phyloP scores from a whole-genome alignment of 1,140 invertebrate genomes.

The Eufriesea mexicana region DNA sequence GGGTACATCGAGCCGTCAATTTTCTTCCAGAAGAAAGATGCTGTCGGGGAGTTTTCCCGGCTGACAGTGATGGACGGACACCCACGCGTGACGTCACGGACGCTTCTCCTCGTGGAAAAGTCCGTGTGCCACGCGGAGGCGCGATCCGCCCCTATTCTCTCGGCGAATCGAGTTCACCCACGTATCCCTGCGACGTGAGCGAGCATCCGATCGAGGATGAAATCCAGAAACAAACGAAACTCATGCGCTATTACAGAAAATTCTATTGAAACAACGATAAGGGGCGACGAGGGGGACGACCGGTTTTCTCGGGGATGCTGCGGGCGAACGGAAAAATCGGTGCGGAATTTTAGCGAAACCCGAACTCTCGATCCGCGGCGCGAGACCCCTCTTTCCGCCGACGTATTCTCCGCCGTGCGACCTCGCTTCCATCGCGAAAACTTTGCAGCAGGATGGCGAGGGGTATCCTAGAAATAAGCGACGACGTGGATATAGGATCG shows the following conservation, averaged over 20 bases:
- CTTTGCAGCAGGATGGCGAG: not conserved
- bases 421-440: not conserved
- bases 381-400: not conserved
- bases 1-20: slow-evolving; percentile 4
- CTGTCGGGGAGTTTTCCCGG: not conserved
- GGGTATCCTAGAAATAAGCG: slow-evolving; percentile 53
- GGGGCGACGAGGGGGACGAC: too few relatives aligned
- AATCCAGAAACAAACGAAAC: too few relatives aligned
- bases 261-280: too few relatives aligned
- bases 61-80: slow-evolving; percentile 70
- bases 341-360: not conserved
- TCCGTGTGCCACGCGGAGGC: not conserved
- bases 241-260: too few relatives aligned
- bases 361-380: too few relatives aligned
- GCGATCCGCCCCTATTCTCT: not conserved
- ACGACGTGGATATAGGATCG: slow-evolving; percentile 63
- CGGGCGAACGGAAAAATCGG: not conserved
- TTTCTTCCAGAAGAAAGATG: slow-evolving; percentile 17
- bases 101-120: slow-evolving; percentile 39
- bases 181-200: not conserved
- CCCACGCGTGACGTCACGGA: slow-evolving; percentile 40
- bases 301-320: not conserved
- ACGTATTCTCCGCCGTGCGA: not conserved
- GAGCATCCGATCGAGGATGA: not conserved
- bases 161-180: not conserved